Percentiles rank a stretch among this genome's conserved stretches.
Evolutionary conservation across 35 echinoderm and acorn worm species (phyloP).

Genomic region (Eucidaris tribuloides): DNA sequence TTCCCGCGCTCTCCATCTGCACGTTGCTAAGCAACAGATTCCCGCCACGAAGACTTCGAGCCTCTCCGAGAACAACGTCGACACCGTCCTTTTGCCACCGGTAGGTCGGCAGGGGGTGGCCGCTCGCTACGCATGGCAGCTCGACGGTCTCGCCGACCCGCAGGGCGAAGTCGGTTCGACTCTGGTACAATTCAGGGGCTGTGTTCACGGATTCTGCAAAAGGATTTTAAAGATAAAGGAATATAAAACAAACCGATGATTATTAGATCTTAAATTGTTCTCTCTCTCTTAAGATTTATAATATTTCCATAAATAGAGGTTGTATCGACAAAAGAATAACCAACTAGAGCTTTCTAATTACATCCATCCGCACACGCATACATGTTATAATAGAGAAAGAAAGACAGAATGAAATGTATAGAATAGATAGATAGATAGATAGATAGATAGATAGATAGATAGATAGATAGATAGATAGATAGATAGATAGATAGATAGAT

Average conservation of each 20-base stretch:
- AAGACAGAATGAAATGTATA: too few relatives aligned
- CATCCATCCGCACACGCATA: too few relatives aligned
- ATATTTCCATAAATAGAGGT: too few relatives aligned
- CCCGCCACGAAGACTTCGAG: slow-evolving; percentile 65
- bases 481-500: too few relatives aligned
- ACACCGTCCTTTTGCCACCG: slow-evolving; percentile 64
- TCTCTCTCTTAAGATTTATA: too few relatives aligned
- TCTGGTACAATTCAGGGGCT: slow-evolving; percentile 66
- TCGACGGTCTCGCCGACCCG: slow-evolving; percentile 67
- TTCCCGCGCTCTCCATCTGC: slow-evolving; percentile 57
- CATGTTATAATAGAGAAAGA: too few relatives aligned
- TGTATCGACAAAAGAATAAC: too few relatives aligned
- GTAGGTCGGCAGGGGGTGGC: slow-evolving; percentile 63
- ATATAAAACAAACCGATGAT: slow-evolving; percentile 12
- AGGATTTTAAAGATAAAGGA: neutral
- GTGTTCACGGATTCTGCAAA: slow-evolving; percentile 55
- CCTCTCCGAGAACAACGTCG: slow-evolving; percentile 11
- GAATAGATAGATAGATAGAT: too few relatives aligned
- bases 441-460: too few relatives aligned
- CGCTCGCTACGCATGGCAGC: slow-evolving; percentile 85
- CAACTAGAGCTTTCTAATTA: too few relatives aligned
- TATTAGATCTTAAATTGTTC: too few relatives aligned
- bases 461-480: too few relatives aligned
- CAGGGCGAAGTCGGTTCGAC: slow-evolving; percentile 31
- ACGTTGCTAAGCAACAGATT: slow-evolving; percentile 76